Conservation (phyloP, 1,140 invertebrate species). For the Drosophila kikkawai region DNA sequence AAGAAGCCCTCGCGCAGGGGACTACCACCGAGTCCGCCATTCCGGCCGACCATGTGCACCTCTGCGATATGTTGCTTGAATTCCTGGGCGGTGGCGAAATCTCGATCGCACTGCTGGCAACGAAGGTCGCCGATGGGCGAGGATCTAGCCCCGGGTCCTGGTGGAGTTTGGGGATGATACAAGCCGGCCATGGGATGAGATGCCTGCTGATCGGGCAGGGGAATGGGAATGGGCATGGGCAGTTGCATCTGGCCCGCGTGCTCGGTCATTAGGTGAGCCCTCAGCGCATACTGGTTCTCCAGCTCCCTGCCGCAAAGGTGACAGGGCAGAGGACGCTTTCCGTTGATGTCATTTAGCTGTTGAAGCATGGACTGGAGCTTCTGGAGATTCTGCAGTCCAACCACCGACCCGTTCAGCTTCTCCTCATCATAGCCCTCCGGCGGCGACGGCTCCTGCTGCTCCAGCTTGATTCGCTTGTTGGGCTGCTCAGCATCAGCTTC, state of each 20-base stretch:
- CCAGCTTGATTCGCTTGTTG: constrained; percentile 74
- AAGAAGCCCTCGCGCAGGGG: constrained; percentile 80
- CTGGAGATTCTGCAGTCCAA: constrained; percentile 88
- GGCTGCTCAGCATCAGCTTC: constrained; percentile 45
- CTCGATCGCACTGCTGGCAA: constrained; percentile 88
- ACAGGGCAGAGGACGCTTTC: constrained; percentile 87
- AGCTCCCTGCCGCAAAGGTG: constrained; percentile 88
- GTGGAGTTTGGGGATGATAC: constrained; percentile 67
- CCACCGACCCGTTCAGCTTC: constrained; percentile 51
- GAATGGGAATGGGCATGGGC: constrained; percentile 49
- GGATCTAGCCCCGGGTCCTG: constrained; percentile 37
- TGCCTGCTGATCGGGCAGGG: constrained; percentile 59
- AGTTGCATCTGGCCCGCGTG: constrained; percentile 84
- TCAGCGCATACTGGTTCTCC: constrained; percentile 87
- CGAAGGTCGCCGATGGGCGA: constrained; percentile 66
- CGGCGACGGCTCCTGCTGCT: constrained; percentile 35
- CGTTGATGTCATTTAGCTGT: constrained; percentile 92
- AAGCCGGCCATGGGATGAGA: constrained; percentile 37
- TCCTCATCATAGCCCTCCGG: constrained; percentile 42
- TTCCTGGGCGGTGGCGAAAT: constrained; percentile 86
- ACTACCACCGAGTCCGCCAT: constrained; percentile 50
- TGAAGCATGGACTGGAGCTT: constrained; percentile 96
- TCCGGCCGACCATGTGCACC: constrained; percentile 84
- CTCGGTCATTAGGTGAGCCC: constrained; percentile 88
- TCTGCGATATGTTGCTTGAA: constrained; percentile 87